Evolutionary conservation across 2,888 invertebrate species (phyloP), one percentile per base, ranked within the genome.

Genomic region (Bugulina stolonifera): DNA sequence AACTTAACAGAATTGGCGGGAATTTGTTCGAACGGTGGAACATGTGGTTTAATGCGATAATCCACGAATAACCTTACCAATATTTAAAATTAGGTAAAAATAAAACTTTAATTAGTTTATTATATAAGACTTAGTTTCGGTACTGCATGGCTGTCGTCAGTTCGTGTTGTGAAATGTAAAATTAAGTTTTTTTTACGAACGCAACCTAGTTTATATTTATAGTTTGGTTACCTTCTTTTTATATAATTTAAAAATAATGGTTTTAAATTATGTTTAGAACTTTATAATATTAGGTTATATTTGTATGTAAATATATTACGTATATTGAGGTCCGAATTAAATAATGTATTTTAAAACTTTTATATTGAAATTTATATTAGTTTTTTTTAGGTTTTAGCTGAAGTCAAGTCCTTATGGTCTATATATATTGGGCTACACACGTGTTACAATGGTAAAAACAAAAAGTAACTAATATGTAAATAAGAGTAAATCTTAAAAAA

Each of bases 41-140:
- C n/a, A 55, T 25, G 55, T 55, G 55, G 55, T 55, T 55, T 55
- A 55, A 55, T 55, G 55, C 55, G 55, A 55, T 25, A 55, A 55
- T 55, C 55, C 55, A 18, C 55, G 55, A 5, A 55, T 18, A 55
- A 55, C n/a, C 55, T 55, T 55, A 55, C 55, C 55, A 55, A 55
- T 25, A 55, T 55, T 3, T 23, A 55, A 55, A 18, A 23, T 18
- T 23, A 23, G 5, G 5, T 18, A 23, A 55, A 5, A 18, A 18
- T 18, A 55, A 55, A 55, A 55, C 23, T 55, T 18, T 18, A 43
- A 43, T 43, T 43, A 43, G 18, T 10, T 55, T 55, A 55, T 18
- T 18, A 23, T 25, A 5, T 55, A 55, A 23, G n/a, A 52, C 22
- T 52, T 14, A 22, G 10, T 52, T 52, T 52, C n/a, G 23, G 55